Evolutionary conservation across 2,113 vertebrate genomes (phyloP).

Genomic region (Centrocercus urophasianus): DNA sequence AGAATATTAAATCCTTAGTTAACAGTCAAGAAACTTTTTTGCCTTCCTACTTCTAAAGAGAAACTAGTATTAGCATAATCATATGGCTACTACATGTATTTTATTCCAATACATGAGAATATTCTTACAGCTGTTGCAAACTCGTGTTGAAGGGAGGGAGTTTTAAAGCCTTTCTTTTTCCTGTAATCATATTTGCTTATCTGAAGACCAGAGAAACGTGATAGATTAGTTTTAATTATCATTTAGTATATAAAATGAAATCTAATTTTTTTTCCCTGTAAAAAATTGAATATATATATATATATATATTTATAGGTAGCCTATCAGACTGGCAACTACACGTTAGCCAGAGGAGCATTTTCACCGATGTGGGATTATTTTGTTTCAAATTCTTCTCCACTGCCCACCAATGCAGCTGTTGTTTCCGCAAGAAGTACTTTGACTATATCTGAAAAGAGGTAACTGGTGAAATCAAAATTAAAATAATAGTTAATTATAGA

Average conservation of each 20-base stretch:
- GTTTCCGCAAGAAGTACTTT: constrained; percentile 63
- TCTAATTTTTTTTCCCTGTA: neutral
- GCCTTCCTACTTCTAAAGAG: neutral
- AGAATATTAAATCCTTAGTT: neutral
- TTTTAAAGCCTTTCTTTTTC: constrained; percentile 13
- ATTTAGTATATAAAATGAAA: neutral
- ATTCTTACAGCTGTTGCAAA: constrained; percentile 43
- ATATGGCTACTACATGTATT: constrained; percentile 54
- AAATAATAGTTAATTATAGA: constrained; percentile 4
- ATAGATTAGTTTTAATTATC: neutral
- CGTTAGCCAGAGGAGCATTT: constrained; percentile 86
- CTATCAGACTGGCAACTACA: constrained; percentile 84
- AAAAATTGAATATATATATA: neutral
- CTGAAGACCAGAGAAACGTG: neutral
- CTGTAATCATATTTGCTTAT: neutral
- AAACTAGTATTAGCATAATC: neutral
- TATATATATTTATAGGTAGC: constrained; percentile 80
- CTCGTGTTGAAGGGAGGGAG: constrained; percentile 30
- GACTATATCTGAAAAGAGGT: constrained; percentile 77
- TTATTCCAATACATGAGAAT: constrained; percentile 57
- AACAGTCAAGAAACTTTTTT: neutral
- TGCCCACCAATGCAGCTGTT: constrained; percentile 27
- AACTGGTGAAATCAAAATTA: constrained; percentile 36
- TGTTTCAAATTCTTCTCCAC: constrained; percentile 62
- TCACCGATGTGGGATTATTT: constrained; percentile 88